Evolutionary conservation across 2,888 invertebrate species (phyloP), one percentile per base, ranked within the genome.

Genomic region (Cloeon dipterum): DNA sequence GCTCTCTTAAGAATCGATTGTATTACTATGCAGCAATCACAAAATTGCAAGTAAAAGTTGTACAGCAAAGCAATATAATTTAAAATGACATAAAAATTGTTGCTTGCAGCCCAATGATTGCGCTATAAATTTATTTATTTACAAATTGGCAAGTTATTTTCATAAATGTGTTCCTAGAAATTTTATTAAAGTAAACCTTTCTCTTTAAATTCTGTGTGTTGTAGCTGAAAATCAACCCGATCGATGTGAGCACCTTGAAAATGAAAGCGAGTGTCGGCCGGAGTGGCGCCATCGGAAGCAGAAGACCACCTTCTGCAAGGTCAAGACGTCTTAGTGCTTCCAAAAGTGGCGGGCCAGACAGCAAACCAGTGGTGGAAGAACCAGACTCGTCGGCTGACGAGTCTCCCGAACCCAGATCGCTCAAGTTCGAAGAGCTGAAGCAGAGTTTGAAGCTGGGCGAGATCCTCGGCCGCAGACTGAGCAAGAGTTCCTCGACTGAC

Each of bases 221-320:
- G 20, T 53, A 63, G 62, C 51, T 62, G 41, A 48, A 60, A 20
- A 47, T 61, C 39, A 61, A 61, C 47, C 59, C 59, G 42, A 50
- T 64, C 45, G 62, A 64, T 48, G 47, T 62, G 39, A 57, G 57
- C 39, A 56, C 61, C 39, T 58, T 63, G 50, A 62, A 61, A 48
- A 57, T 58, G 41, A 61, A 59, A 50, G 62, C 59, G 25, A 56
- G 54, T 43, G 57, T 65, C 37, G 63, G 61, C 35, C 52, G 65
- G 41, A 61, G 61, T 47, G 56, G 56, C 33, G 54, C 55, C 26
- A 51, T 57, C 43, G 58, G 58, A 39, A 52, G 55, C 37, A 53
- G 64, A 41, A 55, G 65, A 41, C 65, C 65, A 25, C 64, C 65
- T 23, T 57, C 63, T 14, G 52, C 34, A 4, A 14, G 37, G 4